Base-by-base conservation (phyloP, 2,797 vertebrate species). In the Thripadectes ignobilis region DNA sequence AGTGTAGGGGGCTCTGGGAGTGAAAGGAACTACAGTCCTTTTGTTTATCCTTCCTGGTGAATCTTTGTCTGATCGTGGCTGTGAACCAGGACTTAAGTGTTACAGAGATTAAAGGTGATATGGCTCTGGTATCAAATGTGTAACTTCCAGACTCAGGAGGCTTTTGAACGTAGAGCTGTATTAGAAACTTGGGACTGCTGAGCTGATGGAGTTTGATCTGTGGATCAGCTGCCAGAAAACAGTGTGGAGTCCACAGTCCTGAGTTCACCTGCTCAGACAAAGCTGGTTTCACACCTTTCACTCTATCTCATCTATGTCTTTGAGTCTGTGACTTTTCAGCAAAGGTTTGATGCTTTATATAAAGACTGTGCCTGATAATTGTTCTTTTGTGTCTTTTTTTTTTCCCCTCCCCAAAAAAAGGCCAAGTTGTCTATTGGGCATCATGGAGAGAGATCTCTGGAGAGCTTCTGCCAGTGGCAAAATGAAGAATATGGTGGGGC, bases 401-500 rank as follows among this genome's bases (percentile, higher is more conserved):
- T 51, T 22, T 14, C 2, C 18, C 20, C 23, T 3, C 7, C 52
- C 11, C 41, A 45, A 57, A 19, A 46, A 63, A 94, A 99, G 99
- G 98, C 98, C 8, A 99, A 98, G 85, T 94, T 99, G 32, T 98
- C 98, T 80, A 99, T 99, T 2, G 98, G 99, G 15, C 99, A 99
- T 88, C 99, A 99, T n/a, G 99, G 99, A 39, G 99, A 99, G 91
- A 98, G 98, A 69, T 99, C 99, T 82, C 95, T 99, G 98, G 98
- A 99, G 97, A 99, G 99, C 95, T 99, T 99, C 97, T 99, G 99
- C 88, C 98, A 99, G 27, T 99, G 99, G 99, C 99, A 99, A 97
- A 98, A 99, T 78, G 98, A 98, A 88, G 99, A 99, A 92, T 99
- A 99, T 6, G 98, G 99, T 38, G 98, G 98, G 1, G 96, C 98